phyloP scores from a whole-genome alignment of 2,113 vertebrate genomes.

The Plecotus auritus region DNA sequence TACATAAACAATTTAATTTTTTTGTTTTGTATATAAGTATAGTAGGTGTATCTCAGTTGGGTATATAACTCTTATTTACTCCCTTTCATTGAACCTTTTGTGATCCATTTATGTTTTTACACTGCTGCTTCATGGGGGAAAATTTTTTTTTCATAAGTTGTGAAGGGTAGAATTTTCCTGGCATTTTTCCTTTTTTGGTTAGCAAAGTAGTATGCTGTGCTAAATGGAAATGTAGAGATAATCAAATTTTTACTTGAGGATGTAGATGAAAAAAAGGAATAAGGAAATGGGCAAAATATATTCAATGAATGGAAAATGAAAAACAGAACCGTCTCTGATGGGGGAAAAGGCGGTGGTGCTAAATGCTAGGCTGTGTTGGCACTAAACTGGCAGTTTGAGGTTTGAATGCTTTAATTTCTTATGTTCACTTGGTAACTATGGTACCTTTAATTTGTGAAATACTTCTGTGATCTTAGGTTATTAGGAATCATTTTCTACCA shows the following conservation, averaged over 20 bases:
- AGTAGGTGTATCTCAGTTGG: not conserved
- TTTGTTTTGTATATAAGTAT: not conserved
- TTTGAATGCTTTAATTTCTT: not conserved
- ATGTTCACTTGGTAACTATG: not conserved
- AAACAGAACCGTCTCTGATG: not conserved
- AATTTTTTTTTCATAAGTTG: not conserved
- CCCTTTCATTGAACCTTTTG: not conserved
- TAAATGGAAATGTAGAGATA: conserved; percentile 7
- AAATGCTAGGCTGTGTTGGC: not conserved
- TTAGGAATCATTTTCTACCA: not conserved
- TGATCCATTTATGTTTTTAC: not conserved
- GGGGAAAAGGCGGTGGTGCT: not conserved
- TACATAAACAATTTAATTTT: not conserved
- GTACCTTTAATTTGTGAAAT: not conserved
- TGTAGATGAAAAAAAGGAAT: not conserved
- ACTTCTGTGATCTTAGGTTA: not conserved
- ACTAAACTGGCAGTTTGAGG: not conserved
- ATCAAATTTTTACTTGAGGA: not conserved
- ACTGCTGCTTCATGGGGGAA: not conserved
- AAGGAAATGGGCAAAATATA: not conserved
- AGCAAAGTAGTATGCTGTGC: not conserved
- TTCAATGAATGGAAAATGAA: not conserved
- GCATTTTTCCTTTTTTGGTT: not conserved
- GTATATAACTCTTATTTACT: not conserved
- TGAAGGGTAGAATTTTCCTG: not conserved